A percentile compares a stretch with the other conserved stretches of the same genome.
Evolutionary conservation across 2,888 invertebrate genomes (phyloP).

Genomic region (Anodontia alba): DNA sequence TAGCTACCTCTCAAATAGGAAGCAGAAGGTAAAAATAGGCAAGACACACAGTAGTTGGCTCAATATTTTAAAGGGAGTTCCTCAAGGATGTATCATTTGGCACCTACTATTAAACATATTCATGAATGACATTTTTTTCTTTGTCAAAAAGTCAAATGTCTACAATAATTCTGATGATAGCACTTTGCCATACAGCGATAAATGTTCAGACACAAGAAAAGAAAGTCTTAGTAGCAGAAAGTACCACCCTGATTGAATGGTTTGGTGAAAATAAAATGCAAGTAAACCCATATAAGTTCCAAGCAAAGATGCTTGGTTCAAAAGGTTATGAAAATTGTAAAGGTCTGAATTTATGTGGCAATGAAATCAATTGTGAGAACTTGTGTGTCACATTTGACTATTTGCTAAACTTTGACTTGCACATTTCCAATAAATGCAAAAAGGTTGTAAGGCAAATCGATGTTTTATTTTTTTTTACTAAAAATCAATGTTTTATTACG

Average conservation of each 20-base stretch:
- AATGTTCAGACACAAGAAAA: not conserved
- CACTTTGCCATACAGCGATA: not conserved
- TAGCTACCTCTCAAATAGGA: too few species aligned
- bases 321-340: not conserved
- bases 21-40: too few species aligned
- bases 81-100: not conserved
- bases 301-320: not conserved
- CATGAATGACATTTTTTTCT: not conserved
- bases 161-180: not conserved
- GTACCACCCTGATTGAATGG: not conserved
- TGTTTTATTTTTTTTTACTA: too few species aligned
- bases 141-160: too few species aligned
- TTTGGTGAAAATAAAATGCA: not conserved
- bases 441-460: not conserved
- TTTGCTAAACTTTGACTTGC: not conserved
- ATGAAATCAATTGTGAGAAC: not conserved
- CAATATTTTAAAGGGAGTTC: not conserved
- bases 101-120: not conserved
- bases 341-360: too few species aligned
- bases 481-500: not conserved
- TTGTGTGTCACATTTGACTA: conserved; percentile 1
- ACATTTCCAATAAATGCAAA: not conserved
- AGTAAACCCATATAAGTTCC: not conserved
- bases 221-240: not conserved
- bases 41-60: not conserved